These are phyloP conservation scores for Metallyticus violacea DNA, from an alignment of 2,888 invertebrate species.

Conservation along the genomic window DNA sequence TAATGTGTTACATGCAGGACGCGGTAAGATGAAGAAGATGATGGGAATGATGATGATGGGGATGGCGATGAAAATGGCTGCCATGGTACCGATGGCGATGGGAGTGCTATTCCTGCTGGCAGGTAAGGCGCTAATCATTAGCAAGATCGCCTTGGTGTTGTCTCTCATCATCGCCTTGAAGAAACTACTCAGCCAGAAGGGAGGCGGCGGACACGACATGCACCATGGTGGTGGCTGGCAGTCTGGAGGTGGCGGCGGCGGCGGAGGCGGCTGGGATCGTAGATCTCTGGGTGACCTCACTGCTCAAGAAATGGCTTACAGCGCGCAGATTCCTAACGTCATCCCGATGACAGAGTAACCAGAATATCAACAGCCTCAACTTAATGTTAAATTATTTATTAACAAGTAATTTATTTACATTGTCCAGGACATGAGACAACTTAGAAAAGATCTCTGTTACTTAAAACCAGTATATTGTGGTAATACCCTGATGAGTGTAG, in stretches of 20 bases:
- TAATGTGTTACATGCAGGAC: constrained; percentile 56
- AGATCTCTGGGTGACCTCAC: constrained; percentile 49
- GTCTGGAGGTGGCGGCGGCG: constrained; percentile 49
- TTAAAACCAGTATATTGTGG: no score
- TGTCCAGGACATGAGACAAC: not conserved
- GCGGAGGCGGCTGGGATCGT: constrained; percentile 68
- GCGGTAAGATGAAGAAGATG: constrained; percentile 87
- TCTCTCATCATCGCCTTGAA: constrained; percentile 80
- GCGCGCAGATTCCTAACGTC: constrained; percentile 49
- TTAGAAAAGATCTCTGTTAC: no score
- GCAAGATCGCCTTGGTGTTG: constrained; percentile 75
- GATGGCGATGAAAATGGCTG: constrained; percentile 78
- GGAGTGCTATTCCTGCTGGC: constrained; percentile 77
- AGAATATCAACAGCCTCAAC: not conserved
- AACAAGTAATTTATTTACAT: not conserved
- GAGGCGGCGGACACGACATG: constrained; percentile 53
- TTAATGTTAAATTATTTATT: not conserved
- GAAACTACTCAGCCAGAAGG: constrained; percentile 71
- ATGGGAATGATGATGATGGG: constrained; percentile 92
- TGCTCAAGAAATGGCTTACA: constrained; percentile 69
- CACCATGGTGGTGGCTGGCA: constrained; percentile 50
- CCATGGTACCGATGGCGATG: constrained; percentile 75
- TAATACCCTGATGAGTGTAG: no score
- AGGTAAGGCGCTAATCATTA: constrained; percentile 81
- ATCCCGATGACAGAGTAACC: not conserved